Percentiles rank a stretch among this genome's conserved stretches.
Evolutionary conservation across 37 sponge, comb jelly and placozoan genomes (phyloP).

Genomic region (Oscarella lobularis): DNA sequence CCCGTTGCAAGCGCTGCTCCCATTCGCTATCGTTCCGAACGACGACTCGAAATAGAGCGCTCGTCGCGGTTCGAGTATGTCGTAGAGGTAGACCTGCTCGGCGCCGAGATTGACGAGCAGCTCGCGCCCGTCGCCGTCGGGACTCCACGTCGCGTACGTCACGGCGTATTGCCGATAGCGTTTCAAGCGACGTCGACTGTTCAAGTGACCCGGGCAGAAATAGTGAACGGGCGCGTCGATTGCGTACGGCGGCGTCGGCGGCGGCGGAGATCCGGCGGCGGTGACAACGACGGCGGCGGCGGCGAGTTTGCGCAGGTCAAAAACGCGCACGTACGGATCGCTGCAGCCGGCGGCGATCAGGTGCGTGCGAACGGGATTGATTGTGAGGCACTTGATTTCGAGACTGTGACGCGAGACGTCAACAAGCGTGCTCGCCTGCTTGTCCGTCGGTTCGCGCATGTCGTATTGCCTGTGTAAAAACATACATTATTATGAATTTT

Average conservation of each 20-base stretch:
- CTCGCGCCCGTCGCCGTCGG: constrained; percentile 62
- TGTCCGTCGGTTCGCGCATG: constrained; percentile 40
- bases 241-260: not conserved
- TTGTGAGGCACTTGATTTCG: constrained; percentile 75
- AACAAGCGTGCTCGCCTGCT: not conserved
- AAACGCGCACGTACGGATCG: constrained; percentile 70
- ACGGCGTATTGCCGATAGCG: constrained; percentile 6
- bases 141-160: constrained; percentile 62
- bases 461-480: constrained; percentile 55
- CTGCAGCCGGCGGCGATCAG: constrained; percentile 69
- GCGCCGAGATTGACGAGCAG: constrained; percentile 64
- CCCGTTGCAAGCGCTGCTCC: not conserved
- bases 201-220: constrained; percentile 5
- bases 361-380: constrained; percentile 62
- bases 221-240: not conserved
- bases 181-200: not conserved
- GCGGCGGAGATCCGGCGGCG: constrained; percentile 24
- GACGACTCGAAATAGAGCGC: not conserved
- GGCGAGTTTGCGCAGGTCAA: constrained; percentile 58
- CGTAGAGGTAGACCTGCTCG: constrained; percentile 73
- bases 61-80: constrained; percentile 11
- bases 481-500: not conserved
- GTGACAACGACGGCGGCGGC: not conserved
- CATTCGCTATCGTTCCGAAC: not conserved
- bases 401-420: not conserved